Evolutionary conservation across 1,140 invertebrate genomes (phyloP).

Genomic region (Caenorhabditis tropicalis): DNA sequence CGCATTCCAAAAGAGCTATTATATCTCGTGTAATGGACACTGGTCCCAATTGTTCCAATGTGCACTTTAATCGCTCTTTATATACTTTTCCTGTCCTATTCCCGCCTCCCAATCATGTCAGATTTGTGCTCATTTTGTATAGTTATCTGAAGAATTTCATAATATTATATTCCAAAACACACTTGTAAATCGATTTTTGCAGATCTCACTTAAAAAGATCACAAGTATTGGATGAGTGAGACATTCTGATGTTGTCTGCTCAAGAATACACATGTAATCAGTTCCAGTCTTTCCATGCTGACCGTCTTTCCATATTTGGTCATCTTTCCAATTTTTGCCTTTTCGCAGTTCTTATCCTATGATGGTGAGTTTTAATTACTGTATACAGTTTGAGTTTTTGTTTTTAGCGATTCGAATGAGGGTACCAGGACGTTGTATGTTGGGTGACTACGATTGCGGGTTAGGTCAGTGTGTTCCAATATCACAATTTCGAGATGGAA

Average conservation of each 20-base stretch:
- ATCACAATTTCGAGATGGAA: slow-evolving; percentile 56
- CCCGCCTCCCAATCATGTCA: background rate
- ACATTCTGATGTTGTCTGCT: slow-evolving; percentile 44
- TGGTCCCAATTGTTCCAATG: slow-evolving; percentile 31
- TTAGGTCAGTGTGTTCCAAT: slow-evolving; percentile 55
- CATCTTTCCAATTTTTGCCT: slow-evolving; percentile 37
- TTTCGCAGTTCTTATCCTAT: slow-evolving; percentile 37
- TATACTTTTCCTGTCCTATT: slow-evolving; percentile 33
- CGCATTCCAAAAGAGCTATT: slow-evolving; percentile 36
- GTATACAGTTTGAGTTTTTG: background rate
- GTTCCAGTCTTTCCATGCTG: slow-evolving; percentile 44
- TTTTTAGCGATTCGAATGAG: slow-evolving; percentile 47
- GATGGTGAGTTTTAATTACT: background rate
- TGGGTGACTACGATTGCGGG: slow-evolving; percentile 58
- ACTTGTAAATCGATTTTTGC: background rate
- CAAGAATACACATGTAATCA: slow-evolving; percentile 42
- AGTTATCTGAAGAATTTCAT: background rate
- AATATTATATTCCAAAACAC: background rate
- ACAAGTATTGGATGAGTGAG: slow-evolving; percentile 30
- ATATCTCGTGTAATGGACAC: slow-evolving; percentile 21
- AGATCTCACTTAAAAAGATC: slow-evolving; percentile 15
- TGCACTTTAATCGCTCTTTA: slow-evolving; percentile 42
- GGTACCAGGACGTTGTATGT: slow-evolving; percentile 53
- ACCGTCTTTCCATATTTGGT: slow-evolving; percentile 36
- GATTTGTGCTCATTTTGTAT: background rate